Evolutionary conservation across 2,113 vertebrate species (phyloP).

Genomic region (Crotalus tigris): DNA sequence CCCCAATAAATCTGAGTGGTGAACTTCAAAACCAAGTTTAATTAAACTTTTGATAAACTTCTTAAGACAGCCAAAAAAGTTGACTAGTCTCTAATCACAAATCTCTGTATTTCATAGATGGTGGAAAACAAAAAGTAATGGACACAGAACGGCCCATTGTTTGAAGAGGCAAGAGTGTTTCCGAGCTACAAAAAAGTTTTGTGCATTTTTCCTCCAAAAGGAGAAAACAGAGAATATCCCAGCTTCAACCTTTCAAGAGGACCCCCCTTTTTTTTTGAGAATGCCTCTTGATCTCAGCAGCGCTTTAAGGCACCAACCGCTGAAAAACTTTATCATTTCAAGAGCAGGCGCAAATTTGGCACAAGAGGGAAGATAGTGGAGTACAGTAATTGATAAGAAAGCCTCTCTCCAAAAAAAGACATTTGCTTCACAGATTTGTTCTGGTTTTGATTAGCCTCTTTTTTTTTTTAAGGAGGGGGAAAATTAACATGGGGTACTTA

Average conservation of each 20-base stretch:
- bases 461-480: not conserved
- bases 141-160: not conserved
- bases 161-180: not conserved
- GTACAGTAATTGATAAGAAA: not conserved
- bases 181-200: not conserved
- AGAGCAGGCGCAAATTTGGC: not conserved
- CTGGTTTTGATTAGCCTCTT: not conserved
- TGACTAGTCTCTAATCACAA: not conserved
- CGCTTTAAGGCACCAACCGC: not conserved
- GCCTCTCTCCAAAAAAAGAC: not conserved
- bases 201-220: not conserved
- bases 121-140: not conserved
- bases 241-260: not conserved
- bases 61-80: not conserved
- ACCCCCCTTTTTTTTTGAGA: not conserved
- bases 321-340: not conserved
- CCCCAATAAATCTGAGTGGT: not conserved
- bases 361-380: not conserved
- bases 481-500: not conserved
- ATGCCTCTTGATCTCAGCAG: not conserved
- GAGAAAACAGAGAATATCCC: not conserved
- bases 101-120: not conserved
- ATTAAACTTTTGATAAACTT: not conserved
- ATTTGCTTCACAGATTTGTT: not conserved
- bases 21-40: not conserved